Percentiles rank a stretch among this genome's conserved stretches.
phyloP scores from a whole-genome alignment of 1,140 invertebrate genomes.

The Protaetia brevitarsis region DNA sequence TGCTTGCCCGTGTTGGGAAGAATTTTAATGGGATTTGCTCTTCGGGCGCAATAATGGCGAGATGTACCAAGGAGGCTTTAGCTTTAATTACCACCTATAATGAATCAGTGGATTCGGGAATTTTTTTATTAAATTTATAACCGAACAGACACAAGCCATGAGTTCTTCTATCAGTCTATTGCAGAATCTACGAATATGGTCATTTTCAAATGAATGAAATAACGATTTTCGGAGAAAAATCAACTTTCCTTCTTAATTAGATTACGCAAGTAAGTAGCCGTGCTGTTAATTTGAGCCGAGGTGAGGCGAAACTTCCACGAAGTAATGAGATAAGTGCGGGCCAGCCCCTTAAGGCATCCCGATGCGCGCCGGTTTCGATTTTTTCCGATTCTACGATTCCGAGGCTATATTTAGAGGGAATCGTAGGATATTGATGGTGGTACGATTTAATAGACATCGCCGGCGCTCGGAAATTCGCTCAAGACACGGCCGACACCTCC shows the following conservation, averaged over 20 bases:
- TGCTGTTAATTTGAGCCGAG: no score
- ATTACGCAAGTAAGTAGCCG: no score
- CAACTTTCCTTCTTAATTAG: no score
- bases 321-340: background rate
- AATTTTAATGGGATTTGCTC: background rate
- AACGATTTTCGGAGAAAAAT: no score
- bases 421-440: background rate
- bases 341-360: background rate
- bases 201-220: background rate
- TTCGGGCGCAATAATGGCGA: background rate
- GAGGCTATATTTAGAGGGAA: background rate
- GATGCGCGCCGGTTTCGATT: background rate
- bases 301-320: background rate
- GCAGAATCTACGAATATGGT: background rate
- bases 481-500: background rate
- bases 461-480: background rate
- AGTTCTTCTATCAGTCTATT: background rate
- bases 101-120: background rate
- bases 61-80: background rate
- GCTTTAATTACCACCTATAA: background rate
- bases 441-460: background rate
- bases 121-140: constrained; percentile 7
- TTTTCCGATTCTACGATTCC: background rate
- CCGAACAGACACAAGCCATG: no score
- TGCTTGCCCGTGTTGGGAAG: no score